Base-by-base conservation (phyloP, 2,113 vertebrate species). In the Circaetus gallicus region DNA sequence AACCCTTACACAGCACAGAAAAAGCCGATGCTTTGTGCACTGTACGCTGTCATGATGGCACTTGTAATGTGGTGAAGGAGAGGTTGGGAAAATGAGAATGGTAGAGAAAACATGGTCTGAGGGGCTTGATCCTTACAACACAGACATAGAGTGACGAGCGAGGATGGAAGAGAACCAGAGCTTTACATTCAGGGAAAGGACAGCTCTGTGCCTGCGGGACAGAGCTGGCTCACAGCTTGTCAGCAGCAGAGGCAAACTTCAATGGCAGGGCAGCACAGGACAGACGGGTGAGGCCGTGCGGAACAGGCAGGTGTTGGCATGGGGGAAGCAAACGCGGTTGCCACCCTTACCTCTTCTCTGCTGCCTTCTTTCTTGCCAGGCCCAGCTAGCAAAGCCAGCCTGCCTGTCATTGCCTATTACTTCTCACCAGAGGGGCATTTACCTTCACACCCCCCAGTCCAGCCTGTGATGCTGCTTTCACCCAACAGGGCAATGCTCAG, bases 251-350 rank as follows among this genome's bases (percentile, higher is more conserved):
- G 25, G 45, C 50, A 84, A 66, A 77, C 42, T 31, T 29, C 76
- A 34, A 1, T 0, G 1, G 3, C 52, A 56, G 40, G n/a, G 58
- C 62, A 69, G 31, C 0, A 0, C 1, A 14, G 53, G 28, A 55
- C 43, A 36, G 47, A 40, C 0, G 2, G 2, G 31, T 38, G 59
- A 93, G 40, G 50, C 55, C 11, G 1, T 82, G 38, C 18, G 25
- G 70, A 82, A 38, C 55, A 82, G 38, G 69, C 29, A 65, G 58
- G 28, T 73, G 40, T 29, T 69, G 73, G 65, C 55, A 78, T 0
- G 2, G 76, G 17, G n/a, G 24, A 89, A 58, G 7, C 16, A 31
- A n/a, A 61, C 0, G 5, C 45, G 42, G 15, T 32, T 29, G 9
- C n/a, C 47, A 26, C 32, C 76, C 42, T 38, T 38, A 29, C 38